Percentiles rank a stretch among this genome's conserved stretches.
Conservation (phyloP, 2,797 vertebrate species). For the Micromesistius poutassou region DNA sequence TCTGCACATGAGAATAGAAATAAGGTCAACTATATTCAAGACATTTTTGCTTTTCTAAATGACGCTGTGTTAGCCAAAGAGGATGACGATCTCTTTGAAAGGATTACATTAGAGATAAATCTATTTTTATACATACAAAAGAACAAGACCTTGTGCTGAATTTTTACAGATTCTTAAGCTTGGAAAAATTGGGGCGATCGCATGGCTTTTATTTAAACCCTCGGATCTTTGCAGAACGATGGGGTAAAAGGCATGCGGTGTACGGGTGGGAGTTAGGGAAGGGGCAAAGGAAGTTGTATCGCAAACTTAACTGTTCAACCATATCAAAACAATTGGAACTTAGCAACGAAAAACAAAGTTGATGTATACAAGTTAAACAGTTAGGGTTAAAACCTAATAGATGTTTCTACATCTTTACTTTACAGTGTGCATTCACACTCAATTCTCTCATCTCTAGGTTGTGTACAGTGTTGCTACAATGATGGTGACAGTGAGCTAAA, state of each 20-base stretch:
- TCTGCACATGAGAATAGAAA: conserved; percentile 73
- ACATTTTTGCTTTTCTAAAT: conserved; percentile 83
- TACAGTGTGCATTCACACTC: conserved; percentile 50
- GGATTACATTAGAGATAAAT: conserved; percentile 89
- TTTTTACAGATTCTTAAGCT: conserved; percentile 97
- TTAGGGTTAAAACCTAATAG: conserved; percentile 47
- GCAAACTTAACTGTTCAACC: conserved; percentile 63
- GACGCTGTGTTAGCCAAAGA: conserved; percentile 87
- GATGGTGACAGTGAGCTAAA: conserved; percentile 66
- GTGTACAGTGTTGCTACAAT: conserved; percentile 71
- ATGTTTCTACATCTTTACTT: conserved; percentile 44
- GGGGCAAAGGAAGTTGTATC: conserved; percentile 72
- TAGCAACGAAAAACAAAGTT: conserved; percentile 47
- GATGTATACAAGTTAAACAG: conserved; percentile 49
- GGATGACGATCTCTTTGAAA: conserved; percentile 83
- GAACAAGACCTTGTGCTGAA: conserved; percentile 90
- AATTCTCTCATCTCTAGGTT: conserved; percentile 64
- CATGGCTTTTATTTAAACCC: conserved; percentile 80
- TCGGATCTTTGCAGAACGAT: conserved; percentile 74
- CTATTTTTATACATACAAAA: conserved; percentile 95
- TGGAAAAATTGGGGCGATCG: conserved; percentile 83
- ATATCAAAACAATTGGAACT: conserved; percentile 49
- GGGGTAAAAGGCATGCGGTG: conserved; percentile 67
- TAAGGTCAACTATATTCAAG: conserved; percentile 77
- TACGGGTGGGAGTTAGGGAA: conserved; percentile 73